Conservation (phyloP, 1,140 invertebrate genomes). For the Phenacoccus solenopsis region DNA sequence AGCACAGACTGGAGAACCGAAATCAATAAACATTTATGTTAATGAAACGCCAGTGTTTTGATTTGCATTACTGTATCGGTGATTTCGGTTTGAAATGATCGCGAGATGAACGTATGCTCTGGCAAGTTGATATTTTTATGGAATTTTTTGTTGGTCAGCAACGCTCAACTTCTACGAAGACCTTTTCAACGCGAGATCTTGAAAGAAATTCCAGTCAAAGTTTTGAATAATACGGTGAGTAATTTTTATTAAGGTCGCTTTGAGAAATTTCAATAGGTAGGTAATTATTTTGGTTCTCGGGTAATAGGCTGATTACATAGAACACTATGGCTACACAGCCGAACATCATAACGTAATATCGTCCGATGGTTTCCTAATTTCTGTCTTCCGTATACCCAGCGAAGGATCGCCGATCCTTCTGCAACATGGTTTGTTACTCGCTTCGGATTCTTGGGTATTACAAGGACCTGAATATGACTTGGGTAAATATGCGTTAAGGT, state of each 20-base stretch:
- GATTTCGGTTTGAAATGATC: not conserved
- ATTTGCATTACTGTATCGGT: not conserved
- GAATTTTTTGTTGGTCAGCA: not conserved
- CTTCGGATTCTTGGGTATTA: slow-evolving; percentile 35
- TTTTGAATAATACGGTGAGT: not conserved
- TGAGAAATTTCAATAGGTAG: not conserved
- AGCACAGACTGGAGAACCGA: not conserved
- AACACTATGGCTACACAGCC: slow-evolving; percentile 44
- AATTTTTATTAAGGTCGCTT: not conserved
- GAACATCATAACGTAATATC: slow-evolving; percentile 53
- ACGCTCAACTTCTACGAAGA: not conserved
- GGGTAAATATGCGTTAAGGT: slow-evolving; percentile 9
- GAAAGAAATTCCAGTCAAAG: not conserved
- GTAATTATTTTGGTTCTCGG: slow-evolving; percentile 27
- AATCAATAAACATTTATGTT: not conserved
- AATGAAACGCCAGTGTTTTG: not conserved
- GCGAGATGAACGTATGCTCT: not conserved
- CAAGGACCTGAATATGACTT: slow-evolving; percentile 30
- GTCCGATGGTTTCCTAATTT: slow-evolving; percentile 53
- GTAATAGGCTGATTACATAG: slow-evolving; percentile 39
- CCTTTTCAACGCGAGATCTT: not conserved
- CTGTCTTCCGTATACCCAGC: slow-evolving; percentile 48
- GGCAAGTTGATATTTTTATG: not conserved
- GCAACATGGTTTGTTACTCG: slow-evolving; percentile 39
- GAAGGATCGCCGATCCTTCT: slow-evolving; percentile 33